Conservation (phyloP, 2,113 vertebrate species). For the Tachysurus vachellii region DNA sequence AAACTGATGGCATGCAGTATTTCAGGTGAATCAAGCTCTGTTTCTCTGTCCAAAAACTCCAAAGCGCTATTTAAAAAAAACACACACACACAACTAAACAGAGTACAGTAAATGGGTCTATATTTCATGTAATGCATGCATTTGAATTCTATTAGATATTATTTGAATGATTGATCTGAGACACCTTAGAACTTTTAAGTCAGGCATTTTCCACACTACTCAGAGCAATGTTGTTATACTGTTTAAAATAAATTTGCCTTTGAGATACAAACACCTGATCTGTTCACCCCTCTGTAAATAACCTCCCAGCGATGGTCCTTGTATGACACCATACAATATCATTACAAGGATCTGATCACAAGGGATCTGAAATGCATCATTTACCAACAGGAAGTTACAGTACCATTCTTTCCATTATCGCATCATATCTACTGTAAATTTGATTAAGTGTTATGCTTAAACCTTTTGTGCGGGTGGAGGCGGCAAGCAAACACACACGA, state of each 20-base stretch:
- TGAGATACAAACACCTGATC: conserved; percentile 1
- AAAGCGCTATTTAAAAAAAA: background rate
- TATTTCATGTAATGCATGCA: background rate
- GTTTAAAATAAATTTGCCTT: conserved; percentile 3
- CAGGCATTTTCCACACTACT: background rate
- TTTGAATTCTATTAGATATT: background rate
- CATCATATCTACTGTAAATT: background rate
- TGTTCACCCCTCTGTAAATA: background rate
- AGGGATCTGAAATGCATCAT: background rate
- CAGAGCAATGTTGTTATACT: background rate
- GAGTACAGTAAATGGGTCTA: background rate
- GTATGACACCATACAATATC: background rate
- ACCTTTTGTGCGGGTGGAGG: background rate
- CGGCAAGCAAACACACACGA: background rate
- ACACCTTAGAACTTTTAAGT: background rate
- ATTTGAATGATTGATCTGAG: background rate
- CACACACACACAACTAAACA: background rate
- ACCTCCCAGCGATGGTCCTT: background rate
- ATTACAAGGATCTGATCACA: background rate
- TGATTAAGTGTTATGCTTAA: background rate
- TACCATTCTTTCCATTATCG: background rate
- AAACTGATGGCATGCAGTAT: conserved; percentile 35
- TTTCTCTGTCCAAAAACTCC: conserved; percentile 25
- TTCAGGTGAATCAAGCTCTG: conserved; percentile 41
- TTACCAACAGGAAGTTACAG: background rate